Evolutionary conservation across 2,888 invertebrate genomes (phyloP).

Genomic region (Ernsta delagoae): DNA sequence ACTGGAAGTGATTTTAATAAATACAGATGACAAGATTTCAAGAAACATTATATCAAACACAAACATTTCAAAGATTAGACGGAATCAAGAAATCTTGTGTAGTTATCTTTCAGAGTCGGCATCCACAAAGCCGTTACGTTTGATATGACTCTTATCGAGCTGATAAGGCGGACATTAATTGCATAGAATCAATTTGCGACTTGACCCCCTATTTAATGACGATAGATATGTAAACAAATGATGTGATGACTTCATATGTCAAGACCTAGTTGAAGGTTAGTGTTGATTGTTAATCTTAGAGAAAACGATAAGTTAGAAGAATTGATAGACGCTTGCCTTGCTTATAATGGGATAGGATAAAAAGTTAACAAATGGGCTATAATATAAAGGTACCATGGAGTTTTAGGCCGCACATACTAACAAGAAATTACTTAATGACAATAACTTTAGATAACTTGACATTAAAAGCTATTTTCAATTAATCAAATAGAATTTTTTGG

Average conservation of each 20-base stretch:
- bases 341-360: too few species aligned
- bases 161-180: slow-evolving; percentile 54
- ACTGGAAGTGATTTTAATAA: too few species aligned
- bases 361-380: too few species aligned
- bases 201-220: slow-evolving; percentile 53
- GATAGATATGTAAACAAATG: slow-evolving; percentile 41
- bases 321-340: too few species aligned
- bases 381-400: too few species aligned
- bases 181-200: slow-evolving; percentile 67
- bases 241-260: slow-evolving; percentile 5
- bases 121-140: slow-evolving; percentile 44
- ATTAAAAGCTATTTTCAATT: background rate
- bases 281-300: background rate
- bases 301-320: background rate
- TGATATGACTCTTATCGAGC: slow-evolving; percentile 49
- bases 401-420: background rate
- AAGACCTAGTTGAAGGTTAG: background rate
- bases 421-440: background rate
- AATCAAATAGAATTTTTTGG: background rate
- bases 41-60: slow-evolving; percentile 9
- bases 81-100: slow-evolving; percentile 12
- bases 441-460: background rate
- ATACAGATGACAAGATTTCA: background rate
- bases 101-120: slow-evolving; percentile 42
- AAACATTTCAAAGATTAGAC: slow-evolving; percentile 30